These are phyloP conservation scores for Entomobrya multifasciata DNA, from an alignment of 2,888 invertebrate species.

Conservation along the genomic window DNA sequence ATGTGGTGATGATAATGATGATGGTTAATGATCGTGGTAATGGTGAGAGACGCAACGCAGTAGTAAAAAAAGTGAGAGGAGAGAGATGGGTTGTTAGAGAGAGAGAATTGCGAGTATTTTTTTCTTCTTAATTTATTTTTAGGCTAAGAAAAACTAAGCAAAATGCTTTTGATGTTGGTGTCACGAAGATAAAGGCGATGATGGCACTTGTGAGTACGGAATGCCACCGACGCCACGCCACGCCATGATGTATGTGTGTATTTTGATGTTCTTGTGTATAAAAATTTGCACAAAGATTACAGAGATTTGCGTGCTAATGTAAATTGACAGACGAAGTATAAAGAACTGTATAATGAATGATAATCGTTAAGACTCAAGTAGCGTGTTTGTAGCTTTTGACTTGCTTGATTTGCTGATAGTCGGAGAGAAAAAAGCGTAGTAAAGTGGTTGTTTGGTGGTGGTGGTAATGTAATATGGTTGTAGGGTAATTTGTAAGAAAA, in stretches of 20 bases:
- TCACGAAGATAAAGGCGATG: background rate
- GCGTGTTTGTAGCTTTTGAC: too few species aligned
- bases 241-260: background rate
- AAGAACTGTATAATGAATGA: background rate
- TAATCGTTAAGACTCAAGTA: slow-evolving; percentile 7
- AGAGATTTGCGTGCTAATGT: slow-evolving; percentile 42
- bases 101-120: background rate
- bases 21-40: background rate
- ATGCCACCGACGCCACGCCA: background rate
- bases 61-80: background rate
- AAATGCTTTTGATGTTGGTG: slow-evolving; percentile 24
- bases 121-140: slow-evolving; percentile 56
- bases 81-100: background rate
- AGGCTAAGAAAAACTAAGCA: slow-evolving; percentile 60
- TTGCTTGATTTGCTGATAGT: too few species aligned
- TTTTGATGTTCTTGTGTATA: background rate
- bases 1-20: background rate
- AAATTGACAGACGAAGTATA: slow-evolving; percentile 60
- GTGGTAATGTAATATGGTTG: background rate
- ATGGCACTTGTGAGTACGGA: slow-evolving; percentile 37
- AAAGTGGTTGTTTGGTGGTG: background rate
- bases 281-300: background rate
- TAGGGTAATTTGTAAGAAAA: background rate
- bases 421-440: background rate
- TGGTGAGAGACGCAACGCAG: background rate